These are phyloP conservation scores for Drosophila tanythrix DNA, from an alignment of 2,888 invertebrate genomes.

Conservation along the genomic window DNA sequence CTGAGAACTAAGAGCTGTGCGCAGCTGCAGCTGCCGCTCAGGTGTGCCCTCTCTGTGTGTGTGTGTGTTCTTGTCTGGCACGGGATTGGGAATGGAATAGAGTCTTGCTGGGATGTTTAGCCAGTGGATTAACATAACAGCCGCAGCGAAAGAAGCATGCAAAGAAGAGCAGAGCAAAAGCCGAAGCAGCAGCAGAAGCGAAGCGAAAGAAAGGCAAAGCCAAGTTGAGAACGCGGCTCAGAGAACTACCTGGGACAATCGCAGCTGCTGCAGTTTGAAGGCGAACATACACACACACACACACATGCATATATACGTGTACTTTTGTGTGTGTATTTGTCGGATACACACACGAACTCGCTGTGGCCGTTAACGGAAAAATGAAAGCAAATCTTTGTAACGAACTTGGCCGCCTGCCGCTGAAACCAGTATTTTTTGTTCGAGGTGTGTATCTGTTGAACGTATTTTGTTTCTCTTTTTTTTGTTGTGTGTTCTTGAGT, in stretches of 20 bases:
- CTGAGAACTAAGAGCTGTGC: constrained; percentile 21
- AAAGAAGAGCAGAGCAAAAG: constrained; percentile 23
- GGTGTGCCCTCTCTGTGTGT: constrained; percentile 28
- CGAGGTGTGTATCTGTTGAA: constrained; percentile 73
- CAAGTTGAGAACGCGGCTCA: constrained; percentile 54
- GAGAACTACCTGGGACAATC: constrained; percentile 52
- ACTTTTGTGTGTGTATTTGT: constrained; percentile 15
- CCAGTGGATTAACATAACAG: constrained; percentile 72
- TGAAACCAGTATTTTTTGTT: constrained; percentile 70
- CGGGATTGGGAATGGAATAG: constrained; percentile 30
- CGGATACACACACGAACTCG: constrained; percentile 39
- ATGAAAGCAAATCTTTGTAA: constrained; percentile 79
- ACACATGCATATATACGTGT: constrained; percentile 7
- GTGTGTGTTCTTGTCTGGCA: constrained; percentile 29
- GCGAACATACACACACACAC: constrained; percentile 9
- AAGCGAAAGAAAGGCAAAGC: constrained; percentile 43
- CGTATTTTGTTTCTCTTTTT: constrained; percentile 12
- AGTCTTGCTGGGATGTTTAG: constrained; percentile 50
- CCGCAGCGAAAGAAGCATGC: constrained; percentile 34
- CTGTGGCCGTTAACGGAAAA: constrained; percentile 71
- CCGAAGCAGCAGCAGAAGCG: background rate
- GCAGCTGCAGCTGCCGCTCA: constrained; percentile 72
- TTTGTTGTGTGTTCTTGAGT: constrained; percentile 40
- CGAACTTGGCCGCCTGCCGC: constrained; percentile 61
- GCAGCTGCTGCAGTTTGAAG: constrained; percentile 39